Conservation (phyloP, 2,797 vertebrate species). For the Diplodus sargus region DNA sequence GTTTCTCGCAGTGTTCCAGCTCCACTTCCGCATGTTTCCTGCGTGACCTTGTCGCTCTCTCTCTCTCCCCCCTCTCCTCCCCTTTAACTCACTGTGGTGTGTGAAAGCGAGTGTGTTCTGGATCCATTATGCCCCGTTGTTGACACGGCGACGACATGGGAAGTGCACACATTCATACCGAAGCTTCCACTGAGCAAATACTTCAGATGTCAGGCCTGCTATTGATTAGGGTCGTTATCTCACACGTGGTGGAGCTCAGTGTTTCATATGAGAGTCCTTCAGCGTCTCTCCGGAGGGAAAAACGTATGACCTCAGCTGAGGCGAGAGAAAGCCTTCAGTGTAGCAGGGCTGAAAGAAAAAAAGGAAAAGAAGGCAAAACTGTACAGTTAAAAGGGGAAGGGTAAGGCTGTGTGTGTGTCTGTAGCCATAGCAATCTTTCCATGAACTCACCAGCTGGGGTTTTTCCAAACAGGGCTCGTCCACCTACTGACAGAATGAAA, state of each 20-base stretch:
- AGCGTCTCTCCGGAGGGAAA: constrained; percentile 54
- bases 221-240: constrained; percentile 48
- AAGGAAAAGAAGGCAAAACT: constrained; percentile 56
- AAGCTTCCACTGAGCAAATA: constrained; percentile 45
- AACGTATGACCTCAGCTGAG: constrained; percentile 62
- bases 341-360: constrained; percentile 55
- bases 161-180: constrained; percentile 60
- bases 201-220: constrained; percentile 41
- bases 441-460: constrained; percentile 77
- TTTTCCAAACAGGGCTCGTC: constrained; percentile 75
- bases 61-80: constrained; percentile 23
- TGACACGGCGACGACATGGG: constrained; percentile 58
- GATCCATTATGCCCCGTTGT: constrained; percentile 44
- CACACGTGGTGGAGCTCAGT: constrained; percentile 29
- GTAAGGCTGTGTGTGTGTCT: constrained; percentile 71
- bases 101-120: constrained; percentile 39
- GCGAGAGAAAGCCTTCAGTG: constrained; percentile 56
- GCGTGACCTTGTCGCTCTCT: constrained; percentile 57
- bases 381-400: constrained; percentile 71
- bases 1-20: constrained; percentile 50
- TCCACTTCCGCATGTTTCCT: constrained; percentile 72
- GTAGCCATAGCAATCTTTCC: constrained; percentile 81
- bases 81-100: constrained; percentile 39
- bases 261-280: constrained; percentile 33
- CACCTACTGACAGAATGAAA: constrained; percentile 64